Percentiles rank a stretch among this genome's conserved stretches.
Conservation (phyloP, 1,140 invertebrate genomes). For the Phocides pigmalion region DNA sequence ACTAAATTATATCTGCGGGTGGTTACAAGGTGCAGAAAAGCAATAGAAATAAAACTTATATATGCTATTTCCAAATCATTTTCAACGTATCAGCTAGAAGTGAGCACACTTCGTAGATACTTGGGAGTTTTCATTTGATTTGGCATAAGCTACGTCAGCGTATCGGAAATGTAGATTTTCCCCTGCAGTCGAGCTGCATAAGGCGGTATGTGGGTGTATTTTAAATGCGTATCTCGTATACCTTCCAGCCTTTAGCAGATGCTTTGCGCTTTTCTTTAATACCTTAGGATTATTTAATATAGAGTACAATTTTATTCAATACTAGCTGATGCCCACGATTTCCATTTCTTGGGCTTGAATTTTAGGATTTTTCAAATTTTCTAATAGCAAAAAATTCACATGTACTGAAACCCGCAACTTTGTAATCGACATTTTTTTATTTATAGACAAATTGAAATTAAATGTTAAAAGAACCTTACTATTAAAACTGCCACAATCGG, state of each 20-base stretch:
- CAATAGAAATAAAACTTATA: too few species aligned
- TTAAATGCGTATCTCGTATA: slow-evolving; percentile 26
- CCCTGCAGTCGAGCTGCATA: background rate
- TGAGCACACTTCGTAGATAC: background rate
- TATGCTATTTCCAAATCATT: background rate
- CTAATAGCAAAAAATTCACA: too few species aligned
- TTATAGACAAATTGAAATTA: too few species aligned
- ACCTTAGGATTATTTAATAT: background rate
- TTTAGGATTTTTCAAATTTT: too few species aligned
- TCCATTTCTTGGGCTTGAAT: too few species aligned
- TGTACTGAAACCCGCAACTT: too few species aligned
- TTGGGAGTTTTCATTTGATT: slow-evolving; percentile 39
- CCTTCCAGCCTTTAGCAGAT: slow-evolving; percentile 11
- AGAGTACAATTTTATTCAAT: background rate
- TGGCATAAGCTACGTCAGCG: slow-evolving; percentile 37
- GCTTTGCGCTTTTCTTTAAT: slow-evolving; percentile 10
- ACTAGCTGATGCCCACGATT: too few species aligned
- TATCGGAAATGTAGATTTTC: slow-evolving; percentile 26
- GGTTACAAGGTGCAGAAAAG: too few species aligned
- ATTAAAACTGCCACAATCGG: too few species aligned
- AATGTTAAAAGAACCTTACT: too few species aligned
- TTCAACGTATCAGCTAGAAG: background rate
- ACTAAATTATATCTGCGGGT: too few species aligned
- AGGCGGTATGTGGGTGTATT: slow-evolving; percentile 15
- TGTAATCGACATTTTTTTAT: too few species aligned